Evolutionary conservation across 2,888 invertebrate species (phyloP).

Genomic region (Drosophila borborema): DNA sequence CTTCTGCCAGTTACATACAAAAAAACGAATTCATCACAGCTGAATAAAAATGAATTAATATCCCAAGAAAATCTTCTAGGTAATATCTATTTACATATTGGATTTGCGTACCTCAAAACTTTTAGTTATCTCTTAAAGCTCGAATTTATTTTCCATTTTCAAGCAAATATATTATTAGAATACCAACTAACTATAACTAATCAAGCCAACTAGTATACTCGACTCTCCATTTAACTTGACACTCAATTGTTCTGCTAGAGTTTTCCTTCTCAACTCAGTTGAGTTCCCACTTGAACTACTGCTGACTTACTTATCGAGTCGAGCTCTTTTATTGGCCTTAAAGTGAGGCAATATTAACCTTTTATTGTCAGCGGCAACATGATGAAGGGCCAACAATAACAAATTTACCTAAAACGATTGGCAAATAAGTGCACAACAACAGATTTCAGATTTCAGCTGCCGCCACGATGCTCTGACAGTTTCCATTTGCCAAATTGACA

Average conservation of each 20-base stretch:
- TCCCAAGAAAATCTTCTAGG: no score
- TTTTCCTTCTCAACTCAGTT: neutral
- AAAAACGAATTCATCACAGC: no score
- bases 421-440: conserved; percentile 22
- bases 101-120: no score
- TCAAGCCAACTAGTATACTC: neutral
- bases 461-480: conserved; percentile 10
- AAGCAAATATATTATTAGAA: no score
- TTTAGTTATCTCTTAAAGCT: no score
- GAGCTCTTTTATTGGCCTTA: neutral
- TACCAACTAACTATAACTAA: no score
- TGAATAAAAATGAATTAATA: no score
- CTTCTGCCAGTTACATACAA: no score
- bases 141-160: no score
- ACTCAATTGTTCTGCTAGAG: neutral
- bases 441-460: conserved; percentile 1
- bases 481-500: conserved; percentile 22
- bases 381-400: conserved; percentile 7
- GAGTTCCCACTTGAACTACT: no score
- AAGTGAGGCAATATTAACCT: conserved; percentile 6
- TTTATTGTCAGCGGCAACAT: conserved; percentile 3
- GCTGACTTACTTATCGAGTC: neutral
- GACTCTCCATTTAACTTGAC: neutral
- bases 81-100: no score
- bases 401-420: conserved; percentile 16